Base-by-base conservation (phyloP, 2,113 vertebrate genomes). In the Poicephalus meyeri region DNA sequence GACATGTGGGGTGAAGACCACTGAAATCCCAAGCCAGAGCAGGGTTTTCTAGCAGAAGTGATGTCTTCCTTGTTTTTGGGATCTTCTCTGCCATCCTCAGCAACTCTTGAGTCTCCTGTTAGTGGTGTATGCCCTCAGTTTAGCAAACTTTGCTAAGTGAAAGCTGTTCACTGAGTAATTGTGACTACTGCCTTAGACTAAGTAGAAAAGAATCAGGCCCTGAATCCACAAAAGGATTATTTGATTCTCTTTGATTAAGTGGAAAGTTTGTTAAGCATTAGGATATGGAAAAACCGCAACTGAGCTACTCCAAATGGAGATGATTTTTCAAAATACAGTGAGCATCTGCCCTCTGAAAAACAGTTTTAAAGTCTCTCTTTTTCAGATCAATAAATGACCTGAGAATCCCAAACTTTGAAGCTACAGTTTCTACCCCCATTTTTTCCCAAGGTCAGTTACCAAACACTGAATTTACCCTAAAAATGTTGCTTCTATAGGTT, bases 31-130 rank as follows among this genome's bases (percentile, higher is more conserved):
- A 16, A 39, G 28, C 11, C 7, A 44, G 31, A 80, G 9, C 23
- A 69, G 7, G 53, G 9, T 47, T 41, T 89, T 4, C 33, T 16
- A 7, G 20, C 20, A 58, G 42, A 58, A 39, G 6, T 46, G 42
- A 41, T 29, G 17, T 14, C 5, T 42, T 42, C 26, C 25, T 86
- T 66, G 37, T 6, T 65, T 41, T 50, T 17, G 49, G 37, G 52
- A n/a, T 47, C 56, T 86, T 46, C 55, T 64, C 25, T 41, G 25
- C 12, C 44, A 28, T 47, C 24, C 13, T 31, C 42, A 56, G 33
- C 33, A 56, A 13, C 49, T 42, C 20, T 26, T 46, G 9, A 28
- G 19, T 41, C 17, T 29, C 69, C 28, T 0, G 0, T 16, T 39
- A 9, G 4, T 25, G 15, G 17, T 24, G 3, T 13, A 4, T 89